Conservation (phyloP, 2,797 vertebrate genomes). For the Synanceia verrucosa region DNA sequence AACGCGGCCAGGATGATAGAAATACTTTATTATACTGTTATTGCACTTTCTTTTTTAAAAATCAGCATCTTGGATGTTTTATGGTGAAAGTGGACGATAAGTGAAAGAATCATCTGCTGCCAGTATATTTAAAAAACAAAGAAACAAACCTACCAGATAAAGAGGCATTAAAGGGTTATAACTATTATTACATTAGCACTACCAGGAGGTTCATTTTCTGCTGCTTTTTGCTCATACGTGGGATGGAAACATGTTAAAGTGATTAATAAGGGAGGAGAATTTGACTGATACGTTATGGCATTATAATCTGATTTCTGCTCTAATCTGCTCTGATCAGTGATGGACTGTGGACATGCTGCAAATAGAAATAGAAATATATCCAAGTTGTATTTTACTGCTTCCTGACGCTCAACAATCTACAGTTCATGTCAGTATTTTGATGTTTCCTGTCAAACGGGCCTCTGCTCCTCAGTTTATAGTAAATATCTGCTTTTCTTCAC, state of each 20-base stretch:
- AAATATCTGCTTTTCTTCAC: neutral
- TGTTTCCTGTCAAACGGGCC: too few species aligned
- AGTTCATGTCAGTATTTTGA: too few species aligned
- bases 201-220: neutral
- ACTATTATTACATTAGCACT: neutral
- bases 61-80: neutral
- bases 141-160: too few species aligned
- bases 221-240: too few species aligned
- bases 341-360: neutral
- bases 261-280: slow-evolving; percentile 2
- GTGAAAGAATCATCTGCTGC: neutral
- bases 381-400: neutral
- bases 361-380: too few species aligned
- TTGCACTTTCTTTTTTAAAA: slow-evolving; percentile 24
- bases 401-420: neutral
- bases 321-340: neutral
- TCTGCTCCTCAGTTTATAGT: neutral
- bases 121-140: neutral
- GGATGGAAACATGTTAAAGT: neutral
- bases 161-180: neutral
- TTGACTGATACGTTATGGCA: too few species aligned
- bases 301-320: neutral
- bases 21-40: neutral
- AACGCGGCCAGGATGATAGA: neutral
- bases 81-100: neutral